Conservation (phyloP, 2,888 invertebrate genomes). For the Cybosia mesomella region DNA sequence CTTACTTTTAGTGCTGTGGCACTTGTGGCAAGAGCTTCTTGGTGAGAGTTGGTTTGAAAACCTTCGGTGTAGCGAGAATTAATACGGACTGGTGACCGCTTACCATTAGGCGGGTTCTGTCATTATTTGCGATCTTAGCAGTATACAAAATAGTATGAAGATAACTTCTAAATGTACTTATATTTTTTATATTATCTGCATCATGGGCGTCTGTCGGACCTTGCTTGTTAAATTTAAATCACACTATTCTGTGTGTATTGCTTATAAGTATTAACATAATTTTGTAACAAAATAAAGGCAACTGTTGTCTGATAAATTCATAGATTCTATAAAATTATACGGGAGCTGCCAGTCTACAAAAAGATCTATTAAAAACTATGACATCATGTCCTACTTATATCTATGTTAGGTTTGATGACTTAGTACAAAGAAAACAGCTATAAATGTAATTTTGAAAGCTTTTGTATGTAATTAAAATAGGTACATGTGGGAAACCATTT, state of each 20-base stretch:
- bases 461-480: neutral
- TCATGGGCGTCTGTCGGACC: neutral
- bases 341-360: neutral
- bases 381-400: neutral
- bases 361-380: neutral
- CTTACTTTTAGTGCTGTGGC: neutral
- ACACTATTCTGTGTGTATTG: neutral
- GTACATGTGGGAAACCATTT: neutral
- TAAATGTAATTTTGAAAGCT: neutral
- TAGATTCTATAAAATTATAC: neutral
- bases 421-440: neutral
- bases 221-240: neutral
- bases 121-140: neutral
- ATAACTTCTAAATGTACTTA: neutral
- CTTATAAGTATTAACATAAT: neutral
- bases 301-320: neutral
- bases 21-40: neutral
- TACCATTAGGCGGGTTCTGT: neutral
- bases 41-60: neutral
- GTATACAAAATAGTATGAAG: neutral
- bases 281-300: neutral
- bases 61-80: neutral
- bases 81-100: neutral
- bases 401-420: neutral
- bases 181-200: neutral